Evolutionary conservation across 2,797 vertebrate genomes (phyloP).

Genomic region (Sebastes hopkinsi): DNA sequence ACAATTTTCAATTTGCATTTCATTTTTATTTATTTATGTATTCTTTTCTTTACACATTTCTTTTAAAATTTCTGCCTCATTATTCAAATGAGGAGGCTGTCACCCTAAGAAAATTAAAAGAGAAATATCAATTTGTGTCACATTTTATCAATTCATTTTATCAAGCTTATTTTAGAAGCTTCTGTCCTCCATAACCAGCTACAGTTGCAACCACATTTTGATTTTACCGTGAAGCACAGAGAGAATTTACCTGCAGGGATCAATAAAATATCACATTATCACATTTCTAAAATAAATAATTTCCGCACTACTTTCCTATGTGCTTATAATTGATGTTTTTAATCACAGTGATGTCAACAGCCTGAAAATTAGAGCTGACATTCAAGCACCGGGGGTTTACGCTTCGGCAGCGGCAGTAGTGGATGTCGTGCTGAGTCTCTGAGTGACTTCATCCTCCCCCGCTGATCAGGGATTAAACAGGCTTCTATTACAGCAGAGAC

Average conservation of each 20-base stretch:
- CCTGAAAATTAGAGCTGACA: conserved; percentile 36
- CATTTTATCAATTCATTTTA: too few species aligned
- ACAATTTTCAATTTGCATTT: too few species aligned
- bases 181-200: neutral
- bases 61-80: too few species aligned
- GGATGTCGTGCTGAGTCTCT: conserved; percentile 36
- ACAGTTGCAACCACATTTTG: neutral
- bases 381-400: conserved; percentile 18
- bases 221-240: conserved; percentile 4
- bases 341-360: conserved; percentile 25
- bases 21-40: too few species aligned
- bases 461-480: conserved; percentile 53
- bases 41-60: too few species aligned
- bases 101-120: too few species aligned
- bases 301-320: neutral
- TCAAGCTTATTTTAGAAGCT: too few species aligned
- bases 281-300: neutral
- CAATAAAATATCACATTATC: neutral
- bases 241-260: neutral
- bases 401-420: neutral
- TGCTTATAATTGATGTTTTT: conserved; percentile 15
- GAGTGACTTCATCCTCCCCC: conserved; percentile 38
- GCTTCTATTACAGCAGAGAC: conserved; percentile 38
- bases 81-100: too few species aligned
- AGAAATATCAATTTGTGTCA: too few species aligned